phyloP scores from a whole-genome alignment of 2,113 vertebrate genomes.

The Ictalurus punctatus region DNA sequence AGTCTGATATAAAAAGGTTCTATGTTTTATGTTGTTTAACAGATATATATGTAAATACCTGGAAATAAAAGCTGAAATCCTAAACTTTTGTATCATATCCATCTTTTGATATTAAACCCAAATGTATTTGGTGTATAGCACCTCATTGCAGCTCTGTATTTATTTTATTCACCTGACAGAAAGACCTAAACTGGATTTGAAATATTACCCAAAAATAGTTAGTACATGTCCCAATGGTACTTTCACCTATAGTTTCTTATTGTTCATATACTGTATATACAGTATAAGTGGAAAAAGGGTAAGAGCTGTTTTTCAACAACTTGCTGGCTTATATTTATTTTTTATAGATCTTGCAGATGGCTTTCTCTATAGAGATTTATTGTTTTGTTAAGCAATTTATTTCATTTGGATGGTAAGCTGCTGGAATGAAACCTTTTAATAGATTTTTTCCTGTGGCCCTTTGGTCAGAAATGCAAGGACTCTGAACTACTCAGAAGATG shows the following conservation, averaged over 20 bases:
- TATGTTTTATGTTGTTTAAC: too few species aligned
- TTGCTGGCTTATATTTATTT: constrained; percentile 5
- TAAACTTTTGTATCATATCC: too few species aligned
- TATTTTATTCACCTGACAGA: constrained; percentile 8
- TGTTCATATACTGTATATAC: not conserved
- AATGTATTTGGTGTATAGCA: too few species aligned
- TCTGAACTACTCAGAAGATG: constrained; percentile 3
- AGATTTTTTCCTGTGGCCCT: constrained; percentile 39
- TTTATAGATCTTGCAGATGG: not conserved
- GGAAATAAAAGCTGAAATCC: too few species aligned
- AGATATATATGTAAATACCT: too few species aligned
- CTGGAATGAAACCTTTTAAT: constrained; percentile 27
- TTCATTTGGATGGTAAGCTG: constrained; percentile 2
- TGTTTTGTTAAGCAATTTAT: constrained; percentile 30
- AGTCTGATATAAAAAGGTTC: too few species aligned
- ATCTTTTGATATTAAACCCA: too few species aligned
- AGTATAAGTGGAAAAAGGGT: not conserved
- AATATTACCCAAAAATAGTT: not conserved
- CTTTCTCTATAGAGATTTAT: constrained; percentile 6
- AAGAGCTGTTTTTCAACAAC: not conserved
- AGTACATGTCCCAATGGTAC: not conserved
- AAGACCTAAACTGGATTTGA: not conserved
- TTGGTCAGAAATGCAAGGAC: constrained; percentile 15
- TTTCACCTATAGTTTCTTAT: not conserved
- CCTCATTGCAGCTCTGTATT: not conserved